A percentile compares a stretch with the other conserved stretches of the same genome.
Conservation (phyloP, 2,113 vertebrate genomes). For the Laterallus jamaicensis region DNA sequence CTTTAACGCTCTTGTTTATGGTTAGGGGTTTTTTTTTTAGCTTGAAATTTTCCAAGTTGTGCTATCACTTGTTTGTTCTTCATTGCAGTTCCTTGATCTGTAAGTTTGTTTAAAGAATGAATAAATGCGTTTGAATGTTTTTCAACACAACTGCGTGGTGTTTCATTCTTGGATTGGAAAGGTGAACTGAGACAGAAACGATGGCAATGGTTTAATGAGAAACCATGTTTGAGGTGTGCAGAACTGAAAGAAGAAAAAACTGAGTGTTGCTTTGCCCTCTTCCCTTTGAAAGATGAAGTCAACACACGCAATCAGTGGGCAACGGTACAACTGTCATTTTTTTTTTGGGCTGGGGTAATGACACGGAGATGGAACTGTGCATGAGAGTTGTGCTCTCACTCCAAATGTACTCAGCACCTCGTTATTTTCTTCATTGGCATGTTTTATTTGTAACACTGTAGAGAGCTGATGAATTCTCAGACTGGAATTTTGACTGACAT, state of each 20-base stretch:
- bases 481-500: background rate
- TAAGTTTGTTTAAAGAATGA: background rate
- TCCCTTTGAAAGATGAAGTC: background rate
- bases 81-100: conserved; percentile 10
- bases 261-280: background rate
- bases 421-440: background rate
- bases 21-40: background rate
- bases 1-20: background rate
- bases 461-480: background rate
- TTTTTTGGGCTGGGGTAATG: background rate
- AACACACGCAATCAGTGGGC: fast-evolving
- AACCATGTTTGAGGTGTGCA: background rate
- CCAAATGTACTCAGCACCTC: background rate
- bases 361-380: background rate
- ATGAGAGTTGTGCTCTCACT: background rate
- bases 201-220: background rate
- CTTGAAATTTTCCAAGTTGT: background rate
- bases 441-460: background rate
- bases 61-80: background rate
- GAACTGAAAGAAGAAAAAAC: background rate
- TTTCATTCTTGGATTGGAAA: background rate
- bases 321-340: too few species aligned
- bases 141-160: background rate
- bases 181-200: background rate
- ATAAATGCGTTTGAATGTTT: conserved; percentile 28